phyloP scores from a whole-genome alignment of 2,113 vertebrate genomes.

The Pluvianellus socialis region DNA sequence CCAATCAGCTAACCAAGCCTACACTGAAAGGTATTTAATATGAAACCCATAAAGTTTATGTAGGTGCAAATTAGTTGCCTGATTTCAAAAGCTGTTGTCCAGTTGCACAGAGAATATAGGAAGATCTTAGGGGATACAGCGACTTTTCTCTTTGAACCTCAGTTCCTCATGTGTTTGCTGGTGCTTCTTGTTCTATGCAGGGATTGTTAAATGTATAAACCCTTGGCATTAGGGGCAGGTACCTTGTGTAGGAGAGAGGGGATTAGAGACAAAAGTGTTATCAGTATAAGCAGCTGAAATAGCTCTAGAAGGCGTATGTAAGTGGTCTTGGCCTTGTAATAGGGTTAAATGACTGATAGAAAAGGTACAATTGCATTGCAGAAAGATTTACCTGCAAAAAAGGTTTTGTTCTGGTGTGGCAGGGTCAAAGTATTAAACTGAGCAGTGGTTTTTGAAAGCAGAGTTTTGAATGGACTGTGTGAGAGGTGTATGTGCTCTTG shows the following conservation, averaged over 20 bases:
- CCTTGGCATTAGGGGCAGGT: background rate
- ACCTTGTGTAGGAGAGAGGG: background rate
- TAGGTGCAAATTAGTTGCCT: background rate
- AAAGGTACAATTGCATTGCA: background rate
- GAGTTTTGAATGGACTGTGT: background rate
- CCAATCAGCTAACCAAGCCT: background rate
- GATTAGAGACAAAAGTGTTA: background rate
- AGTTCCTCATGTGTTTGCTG: background rate
- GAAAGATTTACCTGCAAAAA: background rate
- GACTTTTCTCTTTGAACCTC: background rate
- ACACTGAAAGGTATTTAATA: background rate
- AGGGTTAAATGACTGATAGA: background rate
- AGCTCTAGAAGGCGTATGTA: background rate
- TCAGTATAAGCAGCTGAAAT: background rate
- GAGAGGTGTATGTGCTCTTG: background rate
- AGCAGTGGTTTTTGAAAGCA: background rate
- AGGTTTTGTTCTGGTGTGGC: background rate
- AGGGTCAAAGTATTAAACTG: background rate
- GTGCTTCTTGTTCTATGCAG: background rate
- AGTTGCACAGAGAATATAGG: background rate
- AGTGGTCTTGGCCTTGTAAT: background rate
- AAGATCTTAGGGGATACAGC: background rate
- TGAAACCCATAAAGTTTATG: background rate
- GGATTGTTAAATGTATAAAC: background rate
- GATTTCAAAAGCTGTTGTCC: background rate